phyloP scores from a whole-genome alignment of 2,113 vertebrate species.

The Calidris pugnax region DNA sequence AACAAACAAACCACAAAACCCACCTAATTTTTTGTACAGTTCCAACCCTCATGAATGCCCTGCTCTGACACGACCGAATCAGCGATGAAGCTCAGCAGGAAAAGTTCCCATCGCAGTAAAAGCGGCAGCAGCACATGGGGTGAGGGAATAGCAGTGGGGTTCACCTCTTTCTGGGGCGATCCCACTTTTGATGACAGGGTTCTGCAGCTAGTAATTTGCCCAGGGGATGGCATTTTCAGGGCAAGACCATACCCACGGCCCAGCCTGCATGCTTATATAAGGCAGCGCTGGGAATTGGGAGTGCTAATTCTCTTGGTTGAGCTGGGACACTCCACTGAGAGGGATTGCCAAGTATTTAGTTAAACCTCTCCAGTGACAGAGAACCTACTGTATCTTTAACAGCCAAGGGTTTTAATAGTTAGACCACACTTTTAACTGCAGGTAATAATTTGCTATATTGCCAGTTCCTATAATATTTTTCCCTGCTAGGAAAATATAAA shows the following conservation, averaged over 20 bases:
- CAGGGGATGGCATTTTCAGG: not conserved
- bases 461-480: not conserved
- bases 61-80: not conserved
- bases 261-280: not conserved
- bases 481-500: not conserved
- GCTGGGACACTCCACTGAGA: not conserved
- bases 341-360: constrained; percentile 19
- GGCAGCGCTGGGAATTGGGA: not conserved
- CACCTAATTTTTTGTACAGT: not conserved
- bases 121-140: rapidly evolving
- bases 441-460: not conserved
- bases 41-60: not conserved
- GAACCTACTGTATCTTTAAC: not conserved
- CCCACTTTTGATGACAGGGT: not conserved
- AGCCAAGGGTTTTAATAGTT: not conserved
- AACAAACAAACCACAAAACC: no score
- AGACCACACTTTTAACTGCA: not conserved
- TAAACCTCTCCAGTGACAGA: constrained; percentile 15
- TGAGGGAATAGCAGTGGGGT: not conserved
- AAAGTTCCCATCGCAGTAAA: not conserved
- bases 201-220: not conserved
- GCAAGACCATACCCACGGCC: not conserved
- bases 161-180: not conserved
- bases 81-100: rapidly evolving
- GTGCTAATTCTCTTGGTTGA: not conserved